Base-by-base conservation (phyloP, 2,888 invertebrate genomes). In the Pediacus dermestoides region DNA sequence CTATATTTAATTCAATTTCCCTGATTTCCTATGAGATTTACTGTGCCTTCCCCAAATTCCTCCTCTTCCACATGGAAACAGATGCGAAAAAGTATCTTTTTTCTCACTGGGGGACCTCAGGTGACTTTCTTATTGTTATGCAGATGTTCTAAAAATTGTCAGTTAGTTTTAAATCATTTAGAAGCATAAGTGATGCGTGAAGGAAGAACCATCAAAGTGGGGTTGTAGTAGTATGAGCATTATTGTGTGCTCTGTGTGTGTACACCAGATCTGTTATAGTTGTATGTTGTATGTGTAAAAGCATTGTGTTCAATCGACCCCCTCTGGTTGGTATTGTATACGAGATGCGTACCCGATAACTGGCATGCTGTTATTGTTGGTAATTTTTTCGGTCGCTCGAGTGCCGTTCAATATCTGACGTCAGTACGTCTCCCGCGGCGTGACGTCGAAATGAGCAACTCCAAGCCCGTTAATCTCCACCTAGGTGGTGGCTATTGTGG, bases 331-430 rank as follows among this genome's bases (percentile, higher is more conserved):
- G 36, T 52, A 56, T 60, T 61, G 56, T 58, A 50, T 44, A 40
- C 35, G 48, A 57, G 59, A 60, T 60, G 59, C 54, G 51, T 50
- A 48, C 44, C 56, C 55, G 59, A 60, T 60, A 58, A 57, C 58
- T 55, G 50, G 50, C 56, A 52, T 53, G 60, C 55, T 58, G 57
- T 59, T 59, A 57, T 61, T 61, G 61, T 61, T 58, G 56, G 58
- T 60, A 60, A 61, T 60, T 61, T 61, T 61, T 60, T 58, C 58
- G 60, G 60, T 53, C 50, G 56, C 55, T 52, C 51, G 57, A 58
- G 57, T 55, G 54, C 50, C 52, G 52, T 51, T 57, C 56, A 51
- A 53, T 52, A 48, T 48, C 34, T 28, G 57, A 53, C 54, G 60
- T 50, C 51, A 52, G 38, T 34, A 34, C 39, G 41, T 46, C 54